Evolutionary conservation across 2,888 invertebrate genomes (phyloP), one percentile per base, ranked within the genome.

Genomic region (Drosophila formosana): DNA sequence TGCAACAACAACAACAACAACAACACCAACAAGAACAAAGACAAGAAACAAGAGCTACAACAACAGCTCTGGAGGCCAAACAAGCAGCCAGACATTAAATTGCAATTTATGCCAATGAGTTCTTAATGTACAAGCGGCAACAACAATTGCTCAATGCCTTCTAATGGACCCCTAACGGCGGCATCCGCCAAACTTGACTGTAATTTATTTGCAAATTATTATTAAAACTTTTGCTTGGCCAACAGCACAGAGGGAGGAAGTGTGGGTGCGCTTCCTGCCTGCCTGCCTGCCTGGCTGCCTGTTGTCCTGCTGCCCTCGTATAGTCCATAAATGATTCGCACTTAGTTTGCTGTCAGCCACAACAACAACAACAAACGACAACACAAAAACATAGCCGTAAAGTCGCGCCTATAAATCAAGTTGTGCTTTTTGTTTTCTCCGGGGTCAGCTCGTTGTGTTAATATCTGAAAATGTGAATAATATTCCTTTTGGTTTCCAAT

Each of bases 31-130:
- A 32, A 32, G 32, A 32, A 7, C 32, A 9, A 32, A 6, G 6
- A 32, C 39, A 13, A 34, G 37, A 11, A 13, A 34, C n/a, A 11
- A n/a, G n/a, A n/a, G 37, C 4, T 11, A 37, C 37, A n/a, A n/a
- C 37, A 37, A 37, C 4, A 37, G 69, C 53, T 74, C 13, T 53
- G 53, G 39, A 58, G 65, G 51, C 70, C 81, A 77, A 69, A 65
- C 49, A 55, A 70, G 66, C 69, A 67, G 61, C 75, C 80, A 79
- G 75, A 80, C 90, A 90, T 89, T 90, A 89, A 89, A 90, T 89
- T 89, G 90, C 89, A 89, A 90, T 90, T 90, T 90, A 89, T 89
- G 88, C 89, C 90, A 90, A 90, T 90, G 88, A 90, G 89, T 89
- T 88, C 89, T 89, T 90, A 89, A 90, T 89, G 89, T 82, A 83